Evolutionary conservation across 1,140 invertebrate genomes (phyloP).

Genomic region (Zaprionus vittiger): DNA sequence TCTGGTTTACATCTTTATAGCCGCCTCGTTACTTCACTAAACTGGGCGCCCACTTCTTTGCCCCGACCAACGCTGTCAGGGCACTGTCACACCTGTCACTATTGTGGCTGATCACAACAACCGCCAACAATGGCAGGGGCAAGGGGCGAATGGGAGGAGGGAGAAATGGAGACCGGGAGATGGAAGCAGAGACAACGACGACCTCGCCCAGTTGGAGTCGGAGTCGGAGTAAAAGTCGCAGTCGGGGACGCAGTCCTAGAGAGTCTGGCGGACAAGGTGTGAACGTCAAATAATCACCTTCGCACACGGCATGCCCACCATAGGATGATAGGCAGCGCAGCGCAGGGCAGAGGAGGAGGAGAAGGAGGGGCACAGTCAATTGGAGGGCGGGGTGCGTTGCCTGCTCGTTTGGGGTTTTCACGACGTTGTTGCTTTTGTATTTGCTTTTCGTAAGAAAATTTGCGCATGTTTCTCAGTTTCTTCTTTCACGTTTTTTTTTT

Average conservation of each 20-base stretch:
- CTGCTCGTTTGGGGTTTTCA: conserved; percentile 29
- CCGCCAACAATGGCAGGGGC: conserved; percentile 57
- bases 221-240: not conserved
- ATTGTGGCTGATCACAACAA: conserved; percentile 80
- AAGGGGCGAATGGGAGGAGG: conserved; percentile 7
- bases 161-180: not conserved
- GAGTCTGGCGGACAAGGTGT: conserved; percentile 63
- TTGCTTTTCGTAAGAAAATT: conserved; percentile 76
- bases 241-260: conserved; percentile 20
- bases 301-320: conserved; percentile 59
- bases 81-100: conserved; percentile 80
- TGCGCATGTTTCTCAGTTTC: conserved; percentile 38
- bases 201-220: conserved; percentile 37
- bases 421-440: conserved; percentile 36
- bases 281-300: conserved; percentile 81
- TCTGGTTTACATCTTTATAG: conserved; percentile 77
- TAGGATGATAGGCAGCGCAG: not conserved
- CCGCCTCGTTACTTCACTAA: conserved; percentile 41
- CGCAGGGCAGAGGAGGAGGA: not conserved
- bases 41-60: conserved; percentile 20
- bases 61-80: conserved; percentile 43
- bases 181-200: conserved; percentile 27
- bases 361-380: conserved; percentile 12
- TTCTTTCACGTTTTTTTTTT: conserved; percentile 4
- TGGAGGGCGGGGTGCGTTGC: conserved; percentile 7